Conservation (phyloP, 2,797 vertebrate genomes). For the Periparus ater region DNA sequence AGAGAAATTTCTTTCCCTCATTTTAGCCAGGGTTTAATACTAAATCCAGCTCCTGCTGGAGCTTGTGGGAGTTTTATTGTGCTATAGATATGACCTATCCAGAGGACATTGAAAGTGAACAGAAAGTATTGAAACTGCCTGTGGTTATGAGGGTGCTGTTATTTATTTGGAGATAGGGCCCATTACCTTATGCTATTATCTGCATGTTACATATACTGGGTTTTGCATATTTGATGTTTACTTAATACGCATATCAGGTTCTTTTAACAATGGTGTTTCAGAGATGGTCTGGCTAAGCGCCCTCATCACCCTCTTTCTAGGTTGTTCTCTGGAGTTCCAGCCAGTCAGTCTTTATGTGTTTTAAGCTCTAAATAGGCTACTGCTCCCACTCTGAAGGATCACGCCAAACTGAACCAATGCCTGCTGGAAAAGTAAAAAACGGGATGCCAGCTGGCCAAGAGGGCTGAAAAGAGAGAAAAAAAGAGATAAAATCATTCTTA, state of each 20-base stretch:
- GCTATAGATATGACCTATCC: background rate
- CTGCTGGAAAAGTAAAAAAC: conserved; percentile 7
- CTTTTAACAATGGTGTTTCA: background rate
- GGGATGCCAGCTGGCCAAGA: conserved; percentile 45
- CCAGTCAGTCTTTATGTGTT: conserved; percentile 38
- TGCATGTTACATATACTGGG: background rate
- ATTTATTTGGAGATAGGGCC: conserved; percentile 16
- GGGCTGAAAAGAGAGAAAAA: background rate
- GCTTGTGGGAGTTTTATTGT: background rate
- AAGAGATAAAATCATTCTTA: conserved; percentile 28
- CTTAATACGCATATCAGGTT: conserved; percentile 38
- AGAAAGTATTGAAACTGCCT: conserved; percentile 24
- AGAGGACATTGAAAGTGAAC: background rate
- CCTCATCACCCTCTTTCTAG: conserved; percentile 25
- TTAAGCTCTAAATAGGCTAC: conserved; percentile 51
- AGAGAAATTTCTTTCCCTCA: background rate
- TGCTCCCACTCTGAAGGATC: background rate
- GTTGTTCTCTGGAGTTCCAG: conserved; percentile 35
- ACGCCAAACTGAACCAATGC: conserved; percentile 31
- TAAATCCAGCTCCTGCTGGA: conserved; percentile 18
- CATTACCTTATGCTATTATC: conserved; percentile 12
- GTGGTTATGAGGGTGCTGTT: background rate
- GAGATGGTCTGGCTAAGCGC: conserved; percentile 40
- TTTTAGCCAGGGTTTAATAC: background rate
- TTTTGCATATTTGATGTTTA: conserved; percentile 43